Evolutionary conservation across 2,888 invertebrate genomes (phyloP), one percentile per base, ranked within the genome.

Genomic region (Didymodactylos carnosus): DNA sequence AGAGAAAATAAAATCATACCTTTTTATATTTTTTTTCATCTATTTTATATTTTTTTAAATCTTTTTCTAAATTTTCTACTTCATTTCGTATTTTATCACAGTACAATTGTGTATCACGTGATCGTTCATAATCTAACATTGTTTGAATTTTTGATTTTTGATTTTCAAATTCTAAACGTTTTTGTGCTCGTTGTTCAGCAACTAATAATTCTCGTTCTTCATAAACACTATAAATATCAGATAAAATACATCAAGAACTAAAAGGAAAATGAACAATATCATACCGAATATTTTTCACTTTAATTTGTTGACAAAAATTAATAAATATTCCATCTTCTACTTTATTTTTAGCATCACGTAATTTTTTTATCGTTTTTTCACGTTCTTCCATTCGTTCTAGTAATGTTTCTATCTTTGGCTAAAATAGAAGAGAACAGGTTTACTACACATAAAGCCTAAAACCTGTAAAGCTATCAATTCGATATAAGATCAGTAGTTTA

Each of bases 301-400:
- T 94, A 82, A 98, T 91, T 80, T 90, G 90, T 73, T 88, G 85
- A 81, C 98, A 99, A 85, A 99, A 99, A 71, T 89, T 88, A 0
- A 90, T 87, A 85, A 97, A 99, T 0, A 98, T 92, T 72, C 91
- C 91, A 82, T 98, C 97, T 83, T 95, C 97, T 0, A 95, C 93
- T 78, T 89, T 90, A 84, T 97, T 94, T 91, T 94, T 94, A 82
- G 92, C 90, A 80, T 92, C 89, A 83, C 94, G 93, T 73, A 94
- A 88, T 82, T 91, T 90, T 81, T 93, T 90, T 78, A 97, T 93
- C 81, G 89, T 87, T 78, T 70, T 71, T 69, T 75, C 75, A 7
- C 74, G 51, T 53, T 71, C 39, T 10, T 84, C 81, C 86, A 88
- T 88, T 11, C 84, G 84, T 62, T 85, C 84, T 78, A 88, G 87